A percentile compares a stretch with the other conserved stretches of the same genome.
phyloP scores from a whole-genome alignment of 2,113 vertebrate species.

The Tyrannus savana region DNA sequence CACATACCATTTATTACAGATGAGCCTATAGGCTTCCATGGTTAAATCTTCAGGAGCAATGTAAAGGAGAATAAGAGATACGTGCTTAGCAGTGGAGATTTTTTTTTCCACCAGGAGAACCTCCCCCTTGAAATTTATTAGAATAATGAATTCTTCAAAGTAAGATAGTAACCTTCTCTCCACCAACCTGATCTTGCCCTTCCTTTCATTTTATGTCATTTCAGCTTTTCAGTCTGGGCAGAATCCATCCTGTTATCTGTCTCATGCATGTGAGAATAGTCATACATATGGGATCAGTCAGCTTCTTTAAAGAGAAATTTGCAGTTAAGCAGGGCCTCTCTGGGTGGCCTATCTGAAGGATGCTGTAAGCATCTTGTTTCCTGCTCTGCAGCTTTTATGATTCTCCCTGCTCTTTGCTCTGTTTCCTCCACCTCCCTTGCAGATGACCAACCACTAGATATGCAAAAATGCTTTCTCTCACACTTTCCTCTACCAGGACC shows the following conservation, averaged over 20 bases:
- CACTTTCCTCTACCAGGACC: neutral
- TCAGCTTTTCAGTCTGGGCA: neutral
- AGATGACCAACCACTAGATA: neutral
- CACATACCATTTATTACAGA: neutral
- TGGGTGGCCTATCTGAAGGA: neutral
- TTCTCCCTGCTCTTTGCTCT: neutral
- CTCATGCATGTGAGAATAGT: neutral
- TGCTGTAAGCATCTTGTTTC: neutral
- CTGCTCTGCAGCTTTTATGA: neutral
- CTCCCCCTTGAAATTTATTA: neutral
- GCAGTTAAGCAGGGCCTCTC: neutral
- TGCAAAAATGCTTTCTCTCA: neutral
- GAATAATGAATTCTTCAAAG: neutral
- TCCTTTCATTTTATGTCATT: neutral
- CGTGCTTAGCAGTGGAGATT: neutral
- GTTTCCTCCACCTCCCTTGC: neutral
- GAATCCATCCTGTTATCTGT: neutral
- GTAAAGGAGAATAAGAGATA: neutral
- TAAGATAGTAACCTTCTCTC: neutral
- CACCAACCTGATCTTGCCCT: neutral
- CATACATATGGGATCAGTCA: neutral
- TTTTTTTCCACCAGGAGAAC: neutral
- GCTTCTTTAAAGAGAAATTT: neutral
- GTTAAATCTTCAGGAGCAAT: neutral
- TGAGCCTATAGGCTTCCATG: neutral